Percentiles rank a stretch among this genome's conserved stretches.
These are phyloP conservation scores for Hermaeophaga mercurialis DNA, from an alignment of 2,888 invertebrate genomes.

Conservation along the genomic window DNA sequence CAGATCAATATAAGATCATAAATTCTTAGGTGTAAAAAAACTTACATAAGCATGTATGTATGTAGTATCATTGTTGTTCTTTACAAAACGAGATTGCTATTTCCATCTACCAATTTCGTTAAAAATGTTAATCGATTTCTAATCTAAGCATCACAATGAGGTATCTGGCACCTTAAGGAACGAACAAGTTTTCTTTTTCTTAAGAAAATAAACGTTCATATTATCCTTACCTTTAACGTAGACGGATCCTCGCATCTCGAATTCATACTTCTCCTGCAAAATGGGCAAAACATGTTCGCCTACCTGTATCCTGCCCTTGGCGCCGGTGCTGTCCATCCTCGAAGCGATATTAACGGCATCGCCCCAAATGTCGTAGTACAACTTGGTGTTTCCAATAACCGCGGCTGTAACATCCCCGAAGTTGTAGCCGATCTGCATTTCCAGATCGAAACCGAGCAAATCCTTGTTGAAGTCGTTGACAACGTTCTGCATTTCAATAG, in stretches of 20 bases:
- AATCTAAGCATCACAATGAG: conserved; percentile 30
- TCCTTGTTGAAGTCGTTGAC: conserved; percentile 88
- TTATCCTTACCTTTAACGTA: conserved; percentile 96
- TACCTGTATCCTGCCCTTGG: conserved; percentile 82
- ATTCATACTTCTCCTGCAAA: conserved; percentile 77
- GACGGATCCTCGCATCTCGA: conserved; percentile 91
- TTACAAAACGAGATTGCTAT: no score
- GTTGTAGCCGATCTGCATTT: conserved; percentile 87
- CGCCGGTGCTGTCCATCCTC: conserved; percentile 96
- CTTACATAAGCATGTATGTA: no score
- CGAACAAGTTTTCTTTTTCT: conserved; percentile 59
- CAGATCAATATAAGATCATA: no score
- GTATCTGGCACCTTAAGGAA: conserved; percentile 38
- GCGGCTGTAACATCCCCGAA: conserved; percentile 96
- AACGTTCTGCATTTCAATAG: conserved; percentile 86
- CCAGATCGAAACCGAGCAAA: conserved; percentile 86
- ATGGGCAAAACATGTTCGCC: conserved; percentile 76
- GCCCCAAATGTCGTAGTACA: conserved; percentile 98
- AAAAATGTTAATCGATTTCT: neutral
- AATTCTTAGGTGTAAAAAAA: no score
- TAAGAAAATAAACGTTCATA: conserved; percentile 86
- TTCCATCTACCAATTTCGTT: conserved; percentile 2
- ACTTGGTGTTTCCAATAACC: conserved; percentile 93
- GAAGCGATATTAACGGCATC: conserved; percentile 98
- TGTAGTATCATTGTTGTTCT: no score